phyloP scores from a whole-genome alignment of 1,140 invertebrate genomes.

The Lordiphosa clarofinis region DNA sequence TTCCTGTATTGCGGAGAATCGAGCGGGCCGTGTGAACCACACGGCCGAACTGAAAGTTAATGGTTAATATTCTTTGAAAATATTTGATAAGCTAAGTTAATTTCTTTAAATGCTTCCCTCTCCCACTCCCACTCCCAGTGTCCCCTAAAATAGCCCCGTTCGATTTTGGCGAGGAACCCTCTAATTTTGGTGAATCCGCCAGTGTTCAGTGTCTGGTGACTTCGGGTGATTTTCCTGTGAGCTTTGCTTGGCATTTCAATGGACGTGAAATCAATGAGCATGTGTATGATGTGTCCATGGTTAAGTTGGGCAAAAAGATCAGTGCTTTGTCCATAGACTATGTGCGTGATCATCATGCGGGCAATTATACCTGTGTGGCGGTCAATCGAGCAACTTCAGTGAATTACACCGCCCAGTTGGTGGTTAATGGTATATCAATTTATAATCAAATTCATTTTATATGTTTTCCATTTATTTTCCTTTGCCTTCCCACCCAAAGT shows the following conservation, averaged over 20 bases:
- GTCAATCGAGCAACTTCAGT: constrained; percentile 87
- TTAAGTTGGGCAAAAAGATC: constrained; percentile 76
- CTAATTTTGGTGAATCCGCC: constrained; percentile 86
- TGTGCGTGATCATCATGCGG: constrained; percentile 84
- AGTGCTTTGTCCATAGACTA: constrained; percentile 85
- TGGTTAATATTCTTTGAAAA: constrained; percentile 81
- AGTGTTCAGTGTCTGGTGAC: constrained; percentile 87
- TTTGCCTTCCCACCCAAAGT: constrained; percentile 71
- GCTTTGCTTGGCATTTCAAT: constrained; percentile 83
- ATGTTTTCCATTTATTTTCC: too few relatives aligned
- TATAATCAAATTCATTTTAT: too few relatives aligned
- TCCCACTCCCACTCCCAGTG: constrained; percentile 80
- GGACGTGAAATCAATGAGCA: constrained; percentile 81
- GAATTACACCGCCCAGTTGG: constrained; percentile 84
- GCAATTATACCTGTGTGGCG: constrained; percentile 87
- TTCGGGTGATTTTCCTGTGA: constrained; percentile 88
- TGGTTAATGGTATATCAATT: constrained; percentile 82
- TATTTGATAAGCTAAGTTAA: constrained; percentile 1
- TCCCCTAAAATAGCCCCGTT: constrained; percentile 85
- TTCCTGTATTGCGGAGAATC: constrained; percentile 88
- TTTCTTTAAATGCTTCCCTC: background rate
- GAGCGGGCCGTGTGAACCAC: constrained; percentile 84
- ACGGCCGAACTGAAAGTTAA: constrained; percentile 86
- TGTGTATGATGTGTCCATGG: constrained; percentile 80
- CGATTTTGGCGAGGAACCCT: constrained; percentile 83